Evolutionary conservation across 2,888 invertebrate genomes (phyloP), one percentile per base, ranked within the genome.

Genomic region (Drosophila antonietae): DNA sequence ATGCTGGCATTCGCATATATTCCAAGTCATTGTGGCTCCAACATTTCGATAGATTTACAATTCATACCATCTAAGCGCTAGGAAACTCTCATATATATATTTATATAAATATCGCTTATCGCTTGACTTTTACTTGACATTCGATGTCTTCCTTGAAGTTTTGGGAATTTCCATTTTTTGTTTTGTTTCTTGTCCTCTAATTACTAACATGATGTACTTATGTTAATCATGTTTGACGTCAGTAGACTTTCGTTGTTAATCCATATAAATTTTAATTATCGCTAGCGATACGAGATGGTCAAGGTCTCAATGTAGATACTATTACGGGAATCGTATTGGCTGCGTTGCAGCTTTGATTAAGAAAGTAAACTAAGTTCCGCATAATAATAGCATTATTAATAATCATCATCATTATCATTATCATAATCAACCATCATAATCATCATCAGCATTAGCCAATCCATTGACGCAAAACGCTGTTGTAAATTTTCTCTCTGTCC

Each of bases 381-480:
- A 66, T 55, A 49, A 49, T 39, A 51, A 12, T 8, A 51, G 8
- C 18, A 14, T 8, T 14, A 7, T 23, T 44, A 14, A 14, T 20
- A 6, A 44, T 44, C 14, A 7, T 37, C 14, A 52, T 52, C 2
- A 51, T 18, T 4, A 51, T 18, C n/a, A n/a, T n/a, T n/a, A n/a
- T n/a, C 7, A 58, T 52, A 18, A 46, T 28, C 14, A 46, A 15
- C 4, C 4, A 14, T 23, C 14, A n/a, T 28, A 15, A 28, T 28
- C 12, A 9, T 33, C 33, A 39, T 39, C 37, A 37, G 33, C 56
- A 49, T 57, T 15, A 10, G 20, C 3, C 68, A 41, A 68, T 47
- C 73, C 46, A 75, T 75, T 76, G 76, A 58, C 74, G 77, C 51
- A 77, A 58, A 59, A 51, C 31, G 31, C 49, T 44, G 74, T 78